A percentile compares a stretch with the other conserved stretches of the same genome.
phyloP scores from a whole-genome alignment of 35 echinoderm and acorn worm genomes.

The Holothuria glaberrima region DNA sequence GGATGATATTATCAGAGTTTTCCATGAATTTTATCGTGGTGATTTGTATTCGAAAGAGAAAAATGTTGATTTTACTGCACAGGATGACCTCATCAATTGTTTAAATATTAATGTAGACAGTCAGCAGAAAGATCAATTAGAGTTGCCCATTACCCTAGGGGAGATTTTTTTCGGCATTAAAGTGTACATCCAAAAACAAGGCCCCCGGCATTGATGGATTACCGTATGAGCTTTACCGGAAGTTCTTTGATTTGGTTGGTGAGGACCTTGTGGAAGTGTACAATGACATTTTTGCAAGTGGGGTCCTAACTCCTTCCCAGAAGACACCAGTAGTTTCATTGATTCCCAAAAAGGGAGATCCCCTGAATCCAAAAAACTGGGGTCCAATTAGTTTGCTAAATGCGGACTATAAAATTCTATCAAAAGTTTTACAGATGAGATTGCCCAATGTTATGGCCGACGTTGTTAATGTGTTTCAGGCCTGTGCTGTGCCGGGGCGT shows the following conservation, averaged over 20 bases:
- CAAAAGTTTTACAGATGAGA: neutral
- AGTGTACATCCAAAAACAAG: no score
- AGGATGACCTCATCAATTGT: no score
- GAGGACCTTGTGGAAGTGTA: no score
- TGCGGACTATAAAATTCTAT: neutral
- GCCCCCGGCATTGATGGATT: no score
- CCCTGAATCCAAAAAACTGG: conserved; percentile 7
- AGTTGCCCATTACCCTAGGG: neutral
- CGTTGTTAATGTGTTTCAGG: no score
- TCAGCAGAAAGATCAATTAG: neutral
- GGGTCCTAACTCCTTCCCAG: neutral
- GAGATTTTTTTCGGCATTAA: neutral
- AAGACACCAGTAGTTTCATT: conserved; percentile 9
- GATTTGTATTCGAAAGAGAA: neutral
- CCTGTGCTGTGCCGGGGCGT: no score
- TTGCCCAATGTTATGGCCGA: no score
- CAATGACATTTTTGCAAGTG: neutral
- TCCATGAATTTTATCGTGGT: neutral
- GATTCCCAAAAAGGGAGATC: no score
- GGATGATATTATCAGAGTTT: neutral
- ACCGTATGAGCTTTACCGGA: neutral
- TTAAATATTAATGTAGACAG: conserved; percentile 1
- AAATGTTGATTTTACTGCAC: no score
- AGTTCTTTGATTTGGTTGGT: neutral
- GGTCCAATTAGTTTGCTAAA: neutral